Percentiles rank a stretch among this genome's conserved stretches.
Conservation (phyloP, 37 sponge, comb jelly and placozoan species). For the Tethya wilhelma region DNA sequence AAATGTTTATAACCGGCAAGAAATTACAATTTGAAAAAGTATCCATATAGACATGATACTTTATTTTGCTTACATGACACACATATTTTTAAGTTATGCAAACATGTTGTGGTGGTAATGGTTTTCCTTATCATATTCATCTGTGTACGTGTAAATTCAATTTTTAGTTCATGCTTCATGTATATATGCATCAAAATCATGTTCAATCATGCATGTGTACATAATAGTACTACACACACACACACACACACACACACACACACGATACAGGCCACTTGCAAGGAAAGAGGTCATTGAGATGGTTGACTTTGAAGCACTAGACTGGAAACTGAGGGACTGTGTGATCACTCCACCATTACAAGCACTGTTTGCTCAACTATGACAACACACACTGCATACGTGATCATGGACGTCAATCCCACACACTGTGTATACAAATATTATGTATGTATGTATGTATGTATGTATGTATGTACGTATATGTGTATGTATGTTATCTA, state of each 20-base stretch:
- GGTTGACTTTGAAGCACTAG: conserved; percentile 80
- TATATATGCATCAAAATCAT: no score
- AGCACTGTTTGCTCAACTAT: conserved; percentile 32
- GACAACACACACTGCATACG: not conserved
- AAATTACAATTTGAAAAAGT: no score
- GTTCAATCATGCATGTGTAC: no score
- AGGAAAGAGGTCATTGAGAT: conserved; percentile 68
- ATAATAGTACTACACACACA: not conserved
- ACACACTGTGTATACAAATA: not conserved
- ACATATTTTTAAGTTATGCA: no score
- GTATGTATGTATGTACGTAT: not conserved
- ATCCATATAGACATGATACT: no score
- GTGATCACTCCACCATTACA: conserved; percentile 32
- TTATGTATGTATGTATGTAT: not conserved
- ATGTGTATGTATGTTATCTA: no score
- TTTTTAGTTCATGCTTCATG: no score
- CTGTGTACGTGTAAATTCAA: no score
- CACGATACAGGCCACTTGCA: conserved; percentile 17
- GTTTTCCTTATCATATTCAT: no score
- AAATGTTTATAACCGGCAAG: no score
- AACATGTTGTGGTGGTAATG: no score
- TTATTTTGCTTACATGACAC: no score
- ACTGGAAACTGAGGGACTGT: conserved; percentile 74
- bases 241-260: conserved; percentile 10
- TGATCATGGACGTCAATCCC: not conserved